A percentile compares a stretch with the other conserved stretches of the same genome.
Conservation (phyloP, 2,888 invertebrate species). For the Acanthosepion lycidas region DNA sequence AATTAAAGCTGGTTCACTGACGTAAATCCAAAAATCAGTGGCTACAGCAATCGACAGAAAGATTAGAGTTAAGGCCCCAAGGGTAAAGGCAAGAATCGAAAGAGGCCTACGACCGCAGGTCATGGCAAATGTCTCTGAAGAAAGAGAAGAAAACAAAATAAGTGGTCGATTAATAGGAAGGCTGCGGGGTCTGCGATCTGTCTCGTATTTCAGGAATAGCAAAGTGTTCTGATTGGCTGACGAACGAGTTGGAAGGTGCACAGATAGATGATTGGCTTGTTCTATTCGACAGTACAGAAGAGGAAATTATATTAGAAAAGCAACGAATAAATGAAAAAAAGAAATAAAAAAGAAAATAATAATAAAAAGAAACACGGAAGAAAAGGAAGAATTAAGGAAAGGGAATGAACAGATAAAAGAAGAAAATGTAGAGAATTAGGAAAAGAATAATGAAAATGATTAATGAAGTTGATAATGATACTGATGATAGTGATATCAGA, state of each 20-base stretch:
- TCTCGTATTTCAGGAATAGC: not conserved
- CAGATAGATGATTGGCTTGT: not conserved
- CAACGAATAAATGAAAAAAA: not conserved
- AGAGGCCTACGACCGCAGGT: not conserved
- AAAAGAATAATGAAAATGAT: not conserved
- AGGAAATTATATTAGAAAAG: not conserved
- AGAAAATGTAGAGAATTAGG: not conserved
- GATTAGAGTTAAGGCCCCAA: not conserved
- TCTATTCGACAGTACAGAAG: not conserved
- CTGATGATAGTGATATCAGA: no score
- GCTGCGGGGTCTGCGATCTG: not conserved
- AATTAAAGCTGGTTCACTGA: not conserved
- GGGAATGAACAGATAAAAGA: not conserved
- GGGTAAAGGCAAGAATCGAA: not conserved
- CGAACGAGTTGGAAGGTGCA: not conserved
- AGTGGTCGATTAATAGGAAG: not conserved
- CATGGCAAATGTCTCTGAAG: not conserved
- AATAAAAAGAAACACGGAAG: not conserved
- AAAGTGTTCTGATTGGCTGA: conserved; percentile 10
- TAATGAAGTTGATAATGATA: no score
- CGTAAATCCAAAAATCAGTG: conserved; percentile 37
- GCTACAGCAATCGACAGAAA: not conserved
- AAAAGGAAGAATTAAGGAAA: not conserved
- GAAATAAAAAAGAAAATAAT: not conserved
- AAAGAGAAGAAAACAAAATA: not conserved